Evolutionary conservation across 2,888 invertebrate species (phyloP).

Genomic region (Gastracanthus pulcherrimus): DNA sequence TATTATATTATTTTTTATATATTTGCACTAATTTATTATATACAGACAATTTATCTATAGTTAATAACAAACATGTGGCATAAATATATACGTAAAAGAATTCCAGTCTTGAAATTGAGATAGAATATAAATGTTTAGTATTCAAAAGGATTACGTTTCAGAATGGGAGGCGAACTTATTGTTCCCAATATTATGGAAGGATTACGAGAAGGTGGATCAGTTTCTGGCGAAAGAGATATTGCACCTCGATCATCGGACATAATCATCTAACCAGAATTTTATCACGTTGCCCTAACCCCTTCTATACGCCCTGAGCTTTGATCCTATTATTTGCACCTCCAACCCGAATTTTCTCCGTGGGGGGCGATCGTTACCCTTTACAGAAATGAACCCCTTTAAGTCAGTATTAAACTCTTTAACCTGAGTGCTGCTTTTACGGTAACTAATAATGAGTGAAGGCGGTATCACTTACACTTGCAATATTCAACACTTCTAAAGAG

Average conservation of each 20-base stretch:
- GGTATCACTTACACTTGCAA: too few relatives aligned
- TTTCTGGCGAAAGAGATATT: conserved; percentile 18
- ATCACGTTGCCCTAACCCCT: conserved; percentile 30
- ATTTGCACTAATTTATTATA: too few relatives aligned
- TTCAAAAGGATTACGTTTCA: too few relatives aligned
- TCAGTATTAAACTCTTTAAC: background rate
- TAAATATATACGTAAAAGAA: too few relatives aligned
- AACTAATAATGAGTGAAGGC: background rate
- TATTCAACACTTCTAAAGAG: too few relatives aligned
- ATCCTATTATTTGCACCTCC: conserved; percentile 13
- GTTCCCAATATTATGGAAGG: conserved; percentile 52
- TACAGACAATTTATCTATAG: too few relatives aligned
- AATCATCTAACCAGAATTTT: conserved; percentile 60
- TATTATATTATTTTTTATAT: too few relatives aligned
- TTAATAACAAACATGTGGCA: too few relatives aligned
- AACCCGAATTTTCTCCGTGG: conserved; percentile 15
- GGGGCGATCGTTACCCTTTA: conserved; percentile 39
- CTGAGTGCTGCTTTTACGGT: background rate
- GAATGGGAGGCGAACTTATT: background rate
- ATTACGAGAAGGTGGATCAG: conserved; percentile 56
- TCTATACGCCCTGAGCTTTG: background rate
- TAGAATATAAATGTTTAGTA: too few relatives aligned
- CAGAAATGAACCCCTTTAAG: conserved; percentile 3
- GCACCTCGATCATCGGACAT: conserved; percentile 48
- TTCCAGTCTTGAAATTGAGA: too few relatives aligned